phyloP scores from a whole-genome alignment of 2,888 invertebrate genomes.

The Netelia fuscicornis region DNA sequence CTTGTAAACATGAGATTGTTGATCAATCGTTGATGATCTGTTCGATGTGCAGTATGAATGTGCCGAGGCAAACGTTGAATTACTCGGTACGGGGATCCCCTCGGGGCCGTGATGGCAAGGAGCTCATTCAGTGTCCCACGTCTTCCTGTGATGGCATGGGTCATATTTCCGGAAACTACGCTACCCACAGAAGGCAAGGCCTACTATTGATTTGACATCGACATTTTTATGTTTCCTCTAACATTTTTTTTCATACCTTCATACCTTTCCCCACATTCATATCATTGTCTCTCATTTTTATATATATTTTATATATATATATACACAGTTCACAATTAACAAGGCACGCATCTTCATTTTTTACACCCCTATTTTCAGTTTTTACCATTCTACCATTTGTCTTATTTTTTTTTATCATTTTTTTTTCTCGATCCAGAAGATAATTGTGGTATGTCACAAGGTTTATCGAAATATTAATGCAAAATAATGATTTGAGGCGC shows the following conservation, averaged over 20 bases:
- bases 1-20: conserved; percentile 11
- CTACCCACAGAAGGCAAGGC: conserved; percentile 94
- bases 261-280: neutral
- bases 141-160: conserved; percentile 94
- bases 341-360: neutral
- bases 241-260: conserved; percentile 9
- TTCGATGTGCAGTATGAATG: conserved; percentile 82
- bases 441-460: neutral
- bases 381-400: neutral
- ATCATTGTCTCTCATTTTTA: conserved; percentile 21
- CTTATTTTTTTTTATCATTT: neutral
- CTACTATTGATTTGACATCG: conserved; percentile 77
- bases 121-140: conserved; percentile 93
- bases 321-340: conserved; percentile 22
- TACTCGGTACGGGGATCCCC: conserved; percentile 82
- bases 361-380: neutral
- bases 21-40: conserved; percentile 70
- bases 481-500: neutral
- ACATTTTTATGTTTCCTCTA: conserved; percentile 56
- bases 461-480: neutral
- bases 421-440: neutral
- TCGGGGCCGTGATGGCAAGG: conserved; percentile 90
- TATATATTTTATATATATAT: neutral
- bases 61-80: conserved; percentile 83
- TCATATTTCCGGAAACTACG: conserved; percentile 95